phyloP scores from a whole-genome alignment of 2,888 invertebrate species.

The Parnassius apollo region DNA sequence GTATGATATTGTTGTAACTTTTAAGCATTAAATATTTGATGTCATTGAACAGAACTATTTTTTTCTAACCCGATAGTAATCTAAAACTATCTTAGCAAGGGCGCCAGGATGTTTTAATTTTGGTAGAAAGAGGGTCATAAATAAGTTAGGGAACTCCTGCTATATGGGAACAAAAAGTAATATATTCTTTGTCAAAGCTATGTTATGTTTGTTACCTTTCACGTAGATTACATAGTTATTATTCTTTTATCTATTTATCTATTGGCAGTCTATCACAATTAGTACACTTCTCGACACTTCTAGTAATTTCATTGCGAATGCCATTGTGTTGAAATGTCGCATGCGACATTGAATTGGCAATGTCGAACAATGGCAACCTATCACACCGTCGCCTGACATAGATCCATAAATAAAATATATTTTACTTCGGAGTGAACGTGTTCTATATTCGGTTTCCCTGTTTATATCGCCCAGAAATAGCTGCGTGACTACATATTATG shows the following conservation, averaged over 20 bases:
- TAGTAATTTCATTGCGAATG: slow-evolving; percentile 4
- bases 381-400: slow-evolving; percentile 15
- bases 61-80: too few species aligned
- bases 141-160: too few species aligned
- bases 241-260: slow-evolving; percentile 1
- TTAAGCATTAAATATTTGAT: too few species aligned
- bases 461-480: not conserved
- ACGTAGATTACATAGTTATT: too few species aligned
- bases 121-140: too few species aligned
- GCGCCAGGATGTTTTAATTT: too few species aligned
- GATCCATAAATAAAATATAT: not conserved
- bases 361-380: slow-evolving; percentile 7
- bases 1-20: too few species aligned
- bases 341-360: slow-evolving; percentile 14
- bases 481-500: slow-evolving; percentile 85
- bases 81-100: too few species aligned
- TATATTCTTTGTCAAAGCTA: too few species aligned
- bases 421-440: slow-evolving; percentile 1
- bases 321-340: slow-evolving; percentile 14
- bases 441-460: not conserved
- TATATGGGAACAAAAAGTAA: too few species aligned
- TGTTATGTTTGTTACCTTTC: too few species aligned
- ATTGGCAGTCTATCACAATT: slow-evolving; percentile 9
- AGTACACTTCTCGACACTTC: slow-evolving; percentile 2
- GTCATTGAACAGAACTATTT: too few species aligned